These are phyloP conservation scores for Sminthurinus signatus DNA, from an alignment of 1,140 invertebrate genomes.

Conservation along the genomic window DNA sequence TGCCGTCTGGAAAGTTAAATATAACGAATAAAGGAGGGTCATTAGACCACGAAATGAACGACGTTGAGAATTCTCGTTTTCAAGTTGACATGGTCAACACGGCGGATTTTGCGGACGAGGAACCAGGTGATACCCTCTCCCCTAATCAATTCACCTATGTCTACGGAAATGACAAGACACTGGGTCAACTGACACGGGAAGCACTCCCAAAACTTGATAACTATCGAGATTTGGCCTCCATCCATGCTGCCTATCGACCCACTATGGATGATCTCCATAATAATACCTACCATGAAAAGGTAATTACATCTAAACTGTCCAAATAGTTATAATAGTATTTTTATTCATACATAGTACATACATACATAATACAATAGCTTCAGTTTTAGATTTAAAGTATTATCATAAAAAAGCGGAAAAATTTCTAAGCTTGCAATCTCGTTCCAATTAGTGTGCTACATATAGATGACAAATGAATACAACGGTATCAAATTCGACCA, in stretches of 20 bases:
- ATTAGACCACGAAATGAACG: slow-evolving; percentile 33
- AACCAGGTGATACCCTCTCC: slow-evolving; percentile 11
- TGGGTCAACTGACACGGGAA: slow-evolving; percentile 53
- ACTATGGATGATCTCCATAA: slow-evolving; percentile 56
- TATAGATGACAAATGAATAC: too few relatives aligned
- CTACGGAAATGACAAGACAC: slow-evolving; percentile 51
- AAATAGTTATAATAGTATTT: too few relatives aligned
- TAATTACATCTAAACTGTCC: too few relatives aligned
- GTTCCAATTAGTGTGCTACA: too few relatives aligned
- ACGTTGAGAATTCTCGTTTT: slow-evolving; percentile 44
- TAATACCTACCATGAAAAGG: slow-evolving; percentile 44
- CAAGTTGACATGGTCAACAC: slow-evolving; percentile 47
- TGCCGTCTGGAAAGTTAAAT: slow-evolving; percentile 37
- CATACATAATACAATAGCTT: too few relatives aligned
- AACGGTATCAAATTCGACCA: too few relatives aligned
- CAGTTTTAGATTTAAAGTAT: too few relatives aligned
- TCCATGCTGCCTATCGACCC: slow-evolving; percentile 48
- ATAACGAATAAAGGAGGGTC: slow-evolving; percentile 27
- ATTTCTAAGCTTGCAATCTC: too few relatives aligned
- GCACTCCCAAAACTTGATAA: slow-evolving; percentile 54
- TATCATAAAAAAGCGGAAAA: too few relatives aligned
- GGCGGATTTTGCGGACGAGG: slow-evolving; percentile 21
- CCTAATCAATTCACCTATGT: slow-evolving; percentile 41
- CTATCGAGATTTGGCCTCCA: slow-evolving; percentile 53
- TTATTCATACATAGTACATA: too few relatives aligned